Percentiles rank a stretch among this genome's conserved stretches.
Evolutionary conservation across 2,113 vertebrate genomes (phyloP).

Genomic region (Ciconia maguari): DNA sequence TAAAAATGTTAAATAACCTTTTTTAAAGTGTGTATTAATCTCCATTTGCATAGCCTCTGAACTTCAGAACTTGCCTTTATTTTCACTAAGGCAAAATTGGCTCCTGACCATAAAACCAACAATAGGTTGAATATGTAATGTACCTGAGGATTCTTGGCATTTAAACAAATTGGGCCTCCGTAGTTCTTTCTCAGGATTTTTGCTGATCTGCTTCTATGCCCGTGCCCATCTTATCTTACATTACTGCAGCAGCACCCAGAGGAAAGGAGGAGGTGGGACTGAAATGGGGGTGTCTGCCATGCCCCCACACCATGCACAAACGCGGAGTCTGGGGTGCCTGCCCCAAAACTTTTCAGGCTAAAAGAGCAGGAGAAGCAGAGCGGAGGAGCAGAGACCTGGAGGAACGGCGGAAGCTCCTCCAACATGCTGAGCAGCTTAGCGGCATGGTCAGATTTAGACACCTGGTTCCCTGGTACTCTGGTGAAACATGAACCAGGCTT

Average conservation of each 20-base stretch:
- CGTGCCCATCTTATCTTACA: fast-evolving
- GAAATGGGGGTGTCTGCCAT: neutral
- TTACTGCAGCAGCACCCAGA: neutral
- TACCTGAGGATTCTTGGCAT: neutral
- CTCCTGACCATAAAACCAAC: neutral
- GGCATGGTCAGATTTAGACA: neutral
- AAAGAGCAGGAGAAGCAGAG: neutral
- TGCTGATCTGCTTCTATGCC: neutral
- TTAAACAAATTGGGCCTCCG: neutral
- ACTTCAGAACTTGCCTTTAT: neutral
- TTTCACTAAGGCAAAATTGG: constrained; percentile 7
- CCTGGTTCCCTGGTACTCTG: neutral
- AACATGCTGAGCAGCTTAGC: neutral
- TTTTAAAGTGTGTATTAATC: neutral
- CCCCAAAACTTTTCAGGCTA: neutral
- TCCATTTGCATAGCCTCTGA: constrained; percentile 11
- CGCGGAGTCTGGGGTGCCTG: neutral
- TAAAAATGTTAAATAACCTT: constrained; percentile 5
- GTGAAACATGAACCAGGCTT: neutral
- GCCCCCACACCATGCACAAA: neutral
- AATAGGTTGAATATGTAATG: neutral
- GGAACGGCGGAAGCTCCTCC: neutral
- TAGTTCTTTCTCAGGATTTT: neutral
- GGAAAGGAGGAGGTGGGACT: neutral
- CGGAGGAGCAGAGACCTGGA: neutral